These are phyloP conservation scores for Heteromormyrus szaboi DNA, from an alignment of 2,797 vertebrate species.

Conservation along the genomic window DNA sequence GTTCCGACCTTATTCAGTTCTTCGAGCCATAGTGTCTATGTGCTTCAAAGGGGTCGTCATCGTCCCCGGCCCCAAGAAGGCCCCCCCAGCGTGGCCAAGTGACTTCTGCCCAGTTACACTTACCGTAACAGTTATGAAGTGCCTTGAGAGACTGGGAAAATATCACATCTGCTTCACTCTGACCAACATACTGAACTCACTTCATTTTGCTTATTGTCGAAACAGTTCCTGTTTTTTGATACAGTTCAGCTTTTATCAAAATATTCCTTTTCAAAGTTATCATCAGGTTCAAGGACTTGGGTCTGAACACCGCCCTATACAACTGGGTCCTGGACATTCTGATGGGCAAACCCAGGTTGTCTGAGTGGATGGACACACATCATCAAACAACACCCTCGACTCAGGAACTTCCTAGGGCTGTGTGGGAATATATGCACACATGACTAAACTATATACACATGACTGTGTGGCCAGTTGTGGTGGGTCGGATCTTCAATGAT, in stretches of 20 bases:
- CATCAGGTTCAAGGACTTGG: not conserved
- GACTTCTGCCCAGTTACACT: not conserved
- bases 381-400: not conserved
- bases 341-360: not conserved
- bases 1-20: not conserved
- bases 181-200: not conserved
- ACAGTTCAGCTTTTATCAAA: not conserved
- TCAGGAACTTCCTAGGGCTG: not conserved
- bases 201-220: not conserved
- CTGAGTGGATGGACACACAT: not conserved
- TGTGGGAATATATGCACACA: not conserved
- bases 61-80: not conserved
- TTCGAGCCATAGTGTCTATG: not conserved
- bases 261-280: not conserved
- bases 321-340: not conserved
- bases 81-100: not conserved
- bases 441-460: not conserved
- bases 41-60: not conserved
- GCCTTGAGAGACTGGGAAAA: not conserved
- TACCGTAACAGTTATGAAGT: not conserved
- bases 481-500: not conserved
- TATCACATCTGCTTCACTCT: not conserved
- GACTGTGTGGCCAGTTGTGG: not conserved
- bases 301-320: not conserved
- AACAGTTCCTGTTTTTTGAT: not conserved